Base-by-base conservation (phyloP, 2,888 invertebrate genomes). In the Cepaea hortensis region DNA sequence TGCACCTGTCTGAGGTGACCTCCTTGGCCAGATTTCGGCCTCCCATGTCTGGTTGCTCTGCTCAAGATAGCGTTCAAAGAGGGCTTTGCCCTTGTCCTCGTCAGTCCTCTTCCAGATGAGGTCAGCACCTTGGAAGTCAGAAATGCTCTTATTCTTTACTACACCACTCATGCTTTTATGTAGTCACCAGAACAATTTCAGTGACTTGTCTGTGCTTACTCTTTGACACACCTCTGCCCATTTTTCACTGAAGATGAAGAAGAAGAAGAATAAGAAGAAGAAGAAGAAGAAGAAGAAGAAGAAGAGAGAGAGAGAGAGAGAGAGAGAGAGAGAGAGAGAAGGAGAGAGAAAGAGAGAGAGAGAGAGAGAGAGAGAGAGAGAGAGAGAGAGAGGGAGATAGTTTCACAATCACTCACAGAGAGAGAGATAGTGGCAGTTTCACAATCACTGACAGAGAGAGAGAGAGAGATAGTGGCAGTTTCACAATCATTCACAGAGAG, bases 301-400 rank as follows among this genome's bases (percentile, higher is more conserved):
- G 68, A 70, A 81, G 15, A 20, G 68, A 46, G 68, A 23, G 48
- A 81, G 81, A 70, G 70, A 70, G 70, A 81, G 81, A 81, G 70
- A 46, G 48, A 81, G 35, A 70, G 35, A 70, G 70, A 70, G n/a
- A 70, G 70, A 81, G 70, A 68, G 5, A 46, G 70, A 81, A 68
- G 68, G 70, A 68, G 23, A 81, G 81, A 81, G 46, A 68, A 15
- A 65, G 23, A 65, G 18, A 23, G 46, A 70, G 46, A 35, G 70
- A 70, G 35, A 65, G 65, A 81, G 65, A 61, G 68, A 65, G 65
- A 81, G 81, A 81, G 81, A 81, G 68, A 81, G 68, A 81, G 65
- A 65, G 65, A 65, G 65, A 65, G 65, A 65, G 65, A 65, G 65
- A 65, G 65, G 7, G 35, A 65, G 23, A 65, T 1, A 23, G 35